These are phyloP conservation scores for Betta splendens DNA, from an alignment of 2,797 vertebrate species.

Conservation along the genomic window DNA sequence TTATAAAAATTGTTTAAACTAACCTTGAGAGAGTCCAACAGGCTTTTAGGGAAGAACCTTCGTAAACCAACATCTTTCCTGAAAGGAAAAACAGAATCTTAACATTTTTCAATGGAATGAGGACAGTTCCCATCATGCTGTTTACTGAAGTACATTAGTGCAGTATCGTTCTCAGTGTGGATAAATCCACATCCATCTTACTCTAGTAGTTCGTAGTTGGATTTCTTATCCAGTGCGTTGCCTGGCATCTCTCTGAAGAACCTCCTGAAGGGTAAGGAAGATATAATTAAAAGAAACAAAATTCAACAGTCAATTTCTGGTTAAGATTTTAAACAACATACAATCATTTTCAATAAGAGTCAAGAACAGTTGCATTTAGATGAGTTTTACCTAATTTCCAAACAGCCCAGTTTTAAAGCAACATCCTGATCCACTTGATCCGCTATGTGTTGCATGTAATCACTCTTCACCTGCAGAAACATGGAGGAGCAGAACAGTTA, in stretches of 20 bases:
- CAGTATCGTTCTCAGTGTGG: not conserved
- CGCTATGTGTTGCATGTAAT: conserved; percentile 96
- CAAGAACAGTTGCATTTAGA: not conserved
- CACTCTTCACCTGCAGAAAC: conserved; percentile 89
- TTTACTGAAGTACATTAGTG: no score
- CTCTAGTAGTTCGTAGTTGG: conserved; percentile 98
- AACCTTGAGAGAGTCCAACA: conserved; percentile 98
- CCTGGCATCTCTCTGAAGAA: conserved; percentile 98
- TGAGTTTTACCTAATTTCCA: conserved; percentile 91
- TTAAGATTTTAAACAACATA: no score
- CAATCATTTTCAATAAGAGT: not conserved
- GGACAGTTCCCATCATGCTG: no score
- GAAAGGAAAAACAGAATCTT: conserved; percentile 15
- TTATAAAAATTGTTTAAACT: conserved; percentile 29
- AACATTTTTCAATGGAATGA: no score
- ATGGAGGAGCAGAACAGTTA: conserved; percentile 16
- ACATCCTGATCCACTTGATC: conserved; percentile 98
- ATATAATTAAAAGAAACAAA: not conserved
- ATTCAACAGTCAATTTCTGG: not conserved
- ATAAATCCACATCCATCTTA: conserved; percentile 76
- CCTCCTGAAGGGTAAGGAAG: conserved; percentile 80
- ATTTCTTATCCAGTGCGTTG: conserved; percentile 98
- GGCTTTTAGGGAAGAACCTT: conserved; percentile 96
- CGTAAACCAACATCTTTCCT: conserved; percentile 98
- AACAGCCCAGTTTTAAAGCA: conserved; percentile 97